These are phyloP conservation scores for Athalia cordata DNA, from an alignment of 2,888 invertebrate genomes.

Conservation along the genomic window DNA sequence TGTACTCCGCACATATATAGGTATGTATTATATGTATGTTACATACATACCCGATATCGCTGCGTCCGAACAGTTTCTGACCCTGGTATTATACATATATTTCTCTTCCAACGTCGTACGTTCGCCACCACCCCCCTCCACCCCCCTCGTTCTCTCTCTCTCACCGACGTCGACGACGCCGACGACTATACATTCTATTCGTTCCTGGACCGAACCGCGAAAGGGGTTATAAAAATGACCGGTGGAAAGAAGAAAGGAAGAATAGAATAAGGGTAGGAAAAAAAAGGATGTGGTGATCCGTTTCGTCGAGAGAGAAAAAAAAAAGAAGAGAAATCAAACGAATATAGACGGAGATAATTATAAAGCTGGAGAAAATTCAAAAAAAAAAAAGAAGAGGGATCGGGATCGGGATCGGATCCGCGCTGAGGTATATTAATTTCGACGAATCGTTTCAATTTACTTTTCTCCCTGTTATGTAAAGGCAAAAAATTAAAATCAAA, in stretches of 20 bases:
- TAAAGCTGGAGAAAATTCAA: neutral
- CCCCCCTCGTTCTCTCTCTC: neutral
- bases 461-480: no score
- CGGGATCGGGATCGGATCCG: no score
- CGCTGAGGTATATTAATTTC: no score
- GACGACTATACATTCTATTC: neutral
- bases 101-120: neutral
- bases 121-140: neutral
- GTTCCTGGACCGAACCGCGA: constrained; percentile 15
- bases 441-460: no score
- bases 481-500: no score
- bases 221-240: constrained; percentile 6
- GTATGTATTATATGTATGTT: no score
- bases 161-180: neutral
- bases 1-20: constrained; percentile 37
- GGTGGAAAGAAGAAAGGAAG: neutral
- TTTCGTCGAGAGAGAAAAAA: neutral
- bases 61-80: no score
- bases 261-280: neutral
- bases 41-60: no score
- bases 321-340: neutral
- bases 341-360: neutral
- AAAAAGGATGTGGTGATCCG: constrained; percentile 5
- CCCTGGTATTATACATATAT: no score
- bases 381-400: no score